phyloP scores from a whole-genome alignment of 2,797 vertebrate species.

The Smutsia gigantea region DNA sequence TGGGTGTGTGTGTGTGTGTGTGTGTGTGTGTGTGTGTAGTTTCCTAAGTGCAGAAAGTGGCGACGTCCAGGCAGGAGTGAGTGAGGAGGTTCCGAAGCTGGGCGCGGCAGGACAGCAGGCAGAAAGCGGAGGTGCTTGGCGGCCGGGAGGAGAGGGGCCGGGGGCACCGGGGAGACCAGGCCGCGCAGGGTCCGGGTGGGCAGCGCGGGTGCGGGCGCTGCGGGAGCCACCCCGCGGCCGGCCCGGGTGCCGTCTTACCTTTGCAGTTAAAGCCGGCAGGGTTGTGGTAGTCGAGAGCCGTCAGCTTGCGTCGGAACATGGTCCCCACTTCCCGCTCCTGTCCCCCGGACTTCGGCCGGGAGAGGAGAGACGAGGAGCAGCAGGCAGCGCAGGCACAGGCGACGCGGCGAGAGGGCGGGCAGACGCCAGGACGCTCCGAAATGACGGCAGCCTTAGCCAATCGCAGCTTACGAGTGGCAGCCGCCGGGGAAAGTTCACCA shows the following conservation, averaged over 20 bases:
- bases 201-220: background rate
- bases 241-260: conserved; percentile 86
- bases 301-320: conserved; percentile 97
- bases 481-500: background rate
- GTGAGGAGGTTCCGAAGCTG: background rate
- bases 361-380: background rate
- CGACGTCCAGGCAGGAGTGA: background rate
- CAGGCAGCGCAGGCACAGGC: background rate
- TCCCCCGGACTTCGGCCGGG: conserved; percentile 14
- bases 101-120: background rate
- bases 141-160: background rate
- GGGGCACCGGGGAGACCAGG: background rate
- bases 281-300: conserved; percentile 96
- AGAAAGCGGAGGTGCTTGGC: background rate
- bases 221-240: background rate
- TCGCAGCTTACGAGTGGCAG: background rate
- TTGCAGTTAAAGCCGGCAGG: conserved; percentile 92
- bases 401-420: conserved; percentile 49
- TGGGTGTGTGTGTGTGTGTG: too few relatives aligned
- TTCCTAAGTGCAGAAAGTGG: background rate
- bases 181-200: background rate
- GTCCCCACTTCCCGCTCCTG: conserved; percentile 46
- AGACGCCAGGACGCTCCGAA: background rate
- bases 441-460: background rate
- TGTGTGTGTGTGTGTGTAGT: background rate